phyloP scores from a whole-genome alignment of 2,797 vertebrate species.

The Pelodytes ibericus region DNA sequence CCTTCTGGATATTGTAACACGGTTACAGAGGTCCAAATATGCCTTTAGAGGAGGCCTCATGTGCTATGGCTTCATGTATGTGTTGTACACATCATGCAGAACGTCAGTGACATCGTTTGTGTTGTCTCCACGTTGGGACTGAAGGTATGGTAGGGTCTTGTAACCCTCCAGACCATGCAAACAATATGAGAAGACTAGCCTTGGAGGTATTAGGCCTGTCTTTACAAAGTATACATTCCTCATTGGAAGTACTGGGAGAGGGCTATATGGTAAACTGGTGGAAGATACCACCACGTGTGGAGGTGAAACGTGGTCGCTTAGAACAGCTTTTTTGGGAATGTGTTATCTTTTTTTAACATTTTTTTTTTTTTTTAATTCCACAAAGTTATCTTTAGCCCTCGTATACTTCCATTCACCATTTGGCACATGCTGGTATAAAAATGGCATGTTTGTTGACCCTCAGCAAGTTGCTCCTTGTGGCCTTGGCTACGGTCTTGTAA shows the following conservation, averaged over 20 bases:
- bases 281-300: slow-evolving; percentile 59
- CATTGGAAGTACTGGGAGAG: slow-evolving; percentile 63
- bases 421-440: slow-evolving; percentile 67
- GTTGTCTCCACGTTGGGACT: neutral
- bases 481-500: slow-evolving; percentile 14
- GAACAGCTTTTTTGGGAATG: slow-evolving; percentile 60
- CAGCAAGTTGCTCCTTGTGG: slow-evolving; percentile 1
- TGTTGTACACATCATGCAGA: slow-evolving; percentile 1
- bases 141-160: neutral
- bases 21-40: slow-evolving; percentile 6
- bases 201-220: neutral
- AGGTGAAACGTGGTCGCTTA: slow-evolving; percentile 64
- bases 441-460: slow-evolving; percentile 21
- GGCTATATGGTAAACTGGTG: slow-evolving; percentile 49
- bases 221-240: slow-evolving; percentile 51
- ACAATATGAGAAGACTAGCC: neutral
- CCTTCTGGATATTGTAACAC: slow-evolving; percentile 10
- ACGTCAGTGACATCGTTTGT: neutral
- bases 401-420: slow-evolving; percentile 66
- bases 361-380: slow-evolving; percentile 19
- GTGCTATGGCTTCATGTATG: neutral
- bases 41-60: neutral
- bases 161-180: slow-evolving; percentile 6
- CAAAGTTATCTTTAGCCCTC: slow-evolving; percentile 62
- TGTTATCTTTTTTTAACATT: slow-evolving; percentile 46